Evolutionary conservation across 2,888 invertebrate species (phyloP), one percentile per base, ranked within the genome.

Genomic region (Endotricha flammealis): DNA sequence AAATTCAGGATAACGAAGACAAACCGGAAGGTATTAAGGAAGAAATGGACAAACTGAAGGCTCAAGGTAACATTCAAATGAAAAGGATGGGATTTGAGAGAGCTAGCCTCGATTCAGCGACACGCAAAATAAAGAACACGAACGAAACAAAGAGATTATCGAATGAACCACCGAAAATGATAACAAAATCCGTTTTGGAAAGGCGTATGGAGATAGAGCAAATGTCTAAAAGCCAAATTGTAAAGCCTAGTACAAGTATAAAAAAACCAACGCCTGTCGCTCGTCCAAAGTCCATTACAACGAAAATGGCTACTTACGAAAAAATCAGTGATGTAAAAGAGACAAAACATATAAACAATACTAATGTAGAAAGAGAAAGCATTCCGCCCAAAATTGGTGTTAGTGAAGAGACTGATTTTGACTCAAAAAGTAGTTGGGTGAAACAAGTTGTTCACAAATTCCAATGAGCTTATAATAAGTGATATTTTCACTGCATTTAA

Each of bases 361-460:
- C 51, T 36, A 57, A 51, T 32, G 40, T 50, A 17, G 64, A 66
- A 7, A 56, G 34, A 49, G 49, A 50, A 7, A 60, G 64, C 57
- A 63, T 67, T 58, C 64, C 65, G 31, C 45, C 53, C 9, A 64
- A 52, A 55, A 65, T 41, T 51, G 63, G 52, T 60, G 48, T 50
- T 44, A 56, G 48, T 42, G 70, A 65, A 42, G 48, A 50, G 49
- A 12, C 44, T 32, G 59, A 70, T 29, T 58, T 61, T 4, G 81
- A 82, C 39, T 64, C 75, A 3, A 89, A 89, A 74, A 90, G 90
- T 16, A 87, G 87, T 53, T 93, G 93, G 93, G 93, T 93, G 0
- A 91, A 91, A 57, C 91, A 92, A 55, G 91, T 93, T 56, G 91
- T 92, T 8, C 91, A 91, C 50, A 90, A 91, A 81, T 90, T 93